Percentiles rank a stretch among this genome's conserved stretches.
phyloP scores from a whole-genome alignment of 2,113 vertebrate genomes.

The Oryzias celebensis region DNA sequence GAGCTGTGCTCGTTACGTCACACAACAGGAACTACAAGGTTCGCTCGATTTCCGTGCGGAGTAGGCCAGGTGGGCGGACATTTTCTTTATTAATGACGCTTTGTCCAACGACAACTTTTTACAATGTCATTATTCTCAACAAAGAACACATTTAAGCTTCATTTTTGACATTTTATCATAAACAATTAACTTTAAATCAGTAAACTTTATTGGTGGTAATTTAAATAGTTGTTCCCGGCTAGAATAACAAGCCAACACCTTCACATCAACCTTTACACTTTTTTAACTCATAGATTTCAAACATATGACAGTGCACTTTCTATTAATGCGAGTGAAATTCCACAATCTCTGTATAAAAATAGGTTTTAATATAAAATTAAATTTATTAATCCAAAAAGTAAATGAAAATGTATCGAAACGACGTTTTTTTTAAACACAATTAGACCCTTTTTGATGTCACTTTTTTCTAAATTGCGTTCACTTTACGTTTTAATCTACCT shows the following conservation, averaged over 20 bases:
- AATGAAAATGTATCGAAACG: too few relatives aligned
- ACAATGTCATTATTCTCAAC: not conserved
- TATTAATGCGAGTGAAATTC: not conserved
- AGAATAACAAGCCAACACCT: not conserved
- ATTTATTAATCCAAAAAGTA: too few relatives aligned
- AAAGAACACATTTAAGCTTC: not conserved
- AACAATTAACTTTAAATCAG: not conserved
- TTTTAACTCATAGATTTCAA: not conserved
- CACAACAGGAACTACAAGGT: conserved; percentile 22
- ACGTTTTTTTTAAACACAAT: too few relatives aligned
- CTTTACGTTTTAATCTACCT: too few relatives aligned
- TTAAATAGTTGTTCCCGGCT: not conserved
- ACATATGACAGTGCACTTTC: not conserved
- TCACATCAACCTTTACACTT: not conserved
- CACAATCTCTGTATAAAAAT: too few relatives aligned
- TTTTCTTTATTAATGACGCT: not conserved
- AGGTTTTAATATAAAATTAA: too few relatives aligned
- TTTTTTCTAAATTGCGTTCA: too few relatives aligned
- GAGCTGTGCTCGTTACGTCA: conserved; percentile 34
- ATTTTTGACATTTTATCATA: too few relatives aligned
- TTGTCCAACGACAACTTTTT: not conserved
- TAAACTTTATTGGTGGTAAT: not conserved
- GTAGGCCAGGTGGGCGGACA: conserved; percentile 30
- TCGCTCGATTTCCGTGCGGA: conserved; percentile 11
- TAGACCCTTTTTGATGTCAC: too few relatives aligned